These are phyloP conservation scores for Hypsibius dujardini DNA, from an alignment of 1,140 invertebrate genomes.

Conservation along the genomic window DNA sequence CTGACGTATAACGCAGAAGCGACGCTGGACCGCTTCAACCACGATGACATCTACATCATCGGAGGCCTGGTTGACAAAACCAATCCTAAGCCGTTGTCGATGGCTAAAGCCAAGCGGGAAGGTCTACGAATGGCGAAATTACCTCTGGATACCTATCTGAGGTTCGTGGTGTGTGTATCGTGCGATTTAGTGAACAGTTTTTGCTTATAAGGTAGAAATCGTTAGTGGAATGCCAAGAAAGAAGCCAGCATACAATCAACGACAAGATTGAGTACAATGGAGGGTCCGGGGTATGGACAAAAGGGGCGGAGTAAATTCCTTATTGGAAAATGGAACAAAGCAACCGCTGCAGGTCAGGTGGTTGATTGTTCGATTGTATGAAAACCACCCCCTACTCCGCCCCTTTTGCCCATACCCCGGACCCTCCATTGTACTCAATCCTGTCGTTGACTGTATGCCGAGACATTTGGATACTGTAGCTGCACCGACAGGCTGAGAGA, in stretches of 20 bases:
- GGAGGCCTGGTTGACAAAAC: conserved; percentile 60
- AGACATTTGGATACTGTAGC: too few relatives aligned
- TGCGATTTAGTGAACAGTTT: neutral
- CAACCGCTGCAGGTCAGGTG: too few relatives aligned
- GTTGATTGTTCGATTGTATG: too few relatives aligned
- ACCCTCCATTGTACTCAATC: conserved; percentile 16
- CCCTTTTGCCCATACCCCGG: neutral
- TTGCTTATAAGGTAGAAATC: neutral
- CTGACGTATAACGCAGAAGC: conserved; percentile 58
- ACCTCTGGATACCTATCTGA: conserved; percentile 54
- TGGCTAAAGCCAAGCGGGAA: conserved; percentile 68
- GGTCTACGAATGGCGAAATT: conserved; percentile 54
- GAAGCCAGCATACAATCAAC: neutral
- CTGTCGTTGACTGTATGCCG: neutral
- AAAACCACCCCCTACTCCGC: too few relatives aligned
- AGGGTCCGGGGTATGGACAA: neutral
- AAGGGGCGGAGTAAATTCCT: too few relatives aligned
- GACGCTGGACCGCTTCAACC: conserved; percentile 48
- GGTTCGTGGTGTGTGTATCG: conserved; percentile 38
- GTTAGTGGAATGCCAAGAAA: neutral
- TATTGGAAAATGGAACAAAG: too few relatives aligned
- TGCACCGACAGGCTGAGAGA: too few relatives aligned
- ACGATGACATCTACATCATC: conserved; percentile 63
- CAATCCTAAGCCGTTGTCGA: conserved; percentile 49
- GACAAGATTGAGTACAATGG: neutral